Base-by-base conservation (phyloP, 2,888 invertebrate genomes). In the Melanostoma scalare region DNA sequence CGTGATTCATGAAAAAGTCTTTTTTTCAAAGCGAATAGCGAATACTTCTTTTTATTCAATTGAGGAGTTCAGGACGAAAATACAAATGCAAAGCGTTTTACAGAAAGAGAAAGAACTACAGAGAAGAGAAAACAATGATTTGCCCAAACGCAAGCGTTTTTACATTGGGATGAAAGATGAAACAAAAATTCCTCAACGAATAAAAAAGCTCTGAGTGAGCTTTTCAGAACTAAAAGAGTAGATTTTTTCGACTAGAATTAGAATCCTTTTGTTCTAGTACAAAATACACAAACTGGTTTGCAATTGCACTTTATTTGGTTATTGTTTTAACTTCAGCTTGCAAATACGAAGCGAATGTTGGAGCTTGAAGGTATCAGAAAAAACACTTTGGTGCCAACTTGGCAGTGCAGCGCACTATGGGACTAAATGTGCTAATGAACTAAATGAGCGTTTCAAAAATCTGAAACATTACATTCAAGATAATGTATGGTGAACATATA, bases 1-100 rank as follows among this genome's bases (percentile, higher is more conserved):
- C 72, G 65, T 38, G 33, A 69, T 10, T 38, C 33, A 42, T 55
- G 46, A 38, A 10, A 50, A 10, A 35, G 31, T n/a, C 20, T 46
- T 56, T 65, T 65, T 61, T 61, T 55, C 50, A 53, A 76, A 8
- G 53, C 6, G 33, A 65, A 48, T 44, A 8, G 53, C 6, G 33
- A 65, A 48, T 44, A 72, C 67, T 55, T 58, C 55, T 67, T 60
- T 52, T 20, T 20, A 20, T 20, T 20, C 20, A 20, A 20, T 20
- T 20, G 20, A 20, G 20, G 40, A 35, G 55, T 72, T 56, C 10
- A 72, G 55, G 71, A 76, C 71, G 61, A 76, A 71, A 80, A 76
- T 76, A 65, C 65, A 65, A 81, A 60, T 46, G 67, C 53, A 81
- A 72, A 61, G 50, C 42, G 42, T 72, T 72, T 76, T 33, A 44